phyloP scores from a whole-genome alignment of 2,888 invertebrate genomes.

The Acrobeloides nanus region DNA sequence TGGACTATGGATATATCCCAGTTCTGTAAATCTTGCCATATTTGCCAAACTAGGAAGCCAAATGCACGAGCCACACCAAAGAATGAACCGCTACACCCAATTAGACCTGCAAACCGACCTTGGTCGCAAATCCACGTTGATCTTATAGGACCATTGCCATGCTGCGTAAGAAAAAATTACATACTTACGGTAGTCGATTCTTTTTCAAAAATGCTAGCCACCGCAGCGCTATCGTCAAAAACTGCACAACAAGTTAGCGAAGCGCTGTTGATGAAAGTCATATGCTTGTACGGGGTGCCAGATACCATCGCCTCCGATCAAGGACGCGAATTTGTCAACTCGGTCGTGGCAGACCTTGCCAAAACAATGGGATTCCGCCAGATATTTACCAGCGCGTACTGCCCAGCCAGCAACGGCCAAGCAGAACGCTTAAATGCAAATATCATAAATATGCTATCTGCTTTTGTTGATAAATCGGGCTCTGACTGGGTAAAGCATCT shows the following conservation, averaged over 20 bases:
- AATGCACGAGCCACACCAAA: too few species aligned
- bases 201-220: slow-evolving; percentile 9
- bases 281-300: slow-evolving; percentile 33
- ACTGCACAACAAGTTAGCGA: not conserved
- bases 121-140: slow-evolving; percentile 11
- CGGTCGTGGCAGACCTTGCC: slow-evolving; percentile 34
- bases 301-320: slow-evolving; percentile 48
- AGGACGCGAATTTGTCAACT: slow-evolving; percentile 40
- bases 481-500: slow-evolving; percentile 12
- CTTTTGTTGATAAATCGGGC: not conserved
- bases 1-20: slow-evolving; percentile 13
- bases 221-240: not conserved
- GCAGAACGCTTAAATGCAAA: slow-evolving; percentile 28
- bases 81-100: slow-evolving; percentile 10
- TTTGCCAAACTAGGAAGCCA: slow-evolving; percentile 14
- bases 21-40: slow-evolving; percentile 1
- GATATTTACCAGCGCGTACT: slow-evolving; percentile 28
- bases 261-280: not conserved
- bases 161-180: not conserved
- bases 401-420: slow-evolving; percentile 42
- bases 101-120: slow-evolving; percentile 2
- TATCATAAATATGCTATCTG: slow-evolving; percentile 10
- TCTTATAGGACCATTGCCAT: slow-evolving; percentile 10
- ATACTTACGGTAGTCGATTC: slow-evolving; percentile 4
- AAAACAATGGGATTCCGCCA: slow-evolving; percentile 29